phyloP scores from a whole-genome alignment of 2,888 invertebrate genomes.

The Drosophila ezoana region DNA sequence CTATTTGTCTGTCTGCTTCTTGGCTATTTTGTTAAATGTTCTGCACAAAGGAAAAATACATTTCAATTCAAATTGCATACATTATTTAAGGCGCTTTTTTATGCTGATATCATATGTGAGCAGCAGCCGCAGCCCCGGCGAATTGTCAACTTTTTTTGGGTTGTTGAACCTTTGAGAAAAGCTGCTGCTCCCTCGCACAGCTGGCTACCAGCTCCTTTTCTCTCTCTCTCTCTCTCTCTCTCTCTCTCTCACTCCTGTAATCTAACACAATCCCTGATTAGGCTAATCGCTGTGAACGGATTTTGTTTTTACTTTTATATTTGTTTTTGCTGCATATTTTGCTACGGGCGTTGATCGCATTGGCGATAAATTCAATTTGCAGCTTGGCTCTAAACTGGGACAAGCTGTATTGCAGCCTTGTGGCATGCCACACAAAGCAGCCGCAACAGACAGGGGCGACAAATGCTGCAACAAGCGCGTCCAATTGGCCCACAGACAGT shows the following conservation, averaged over 20 bases:
- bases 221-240: neutral
- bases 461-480: slow-evolving; percentile 54
- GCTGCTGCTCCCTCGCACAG: neutral
- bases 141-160: slow-evolving; percentile 42
- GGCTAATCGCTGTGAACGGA: slow-evolving; percentile 31
- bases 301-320: slow-evolving; percentile 29
- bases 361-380: slow-evolving; percentile 52
- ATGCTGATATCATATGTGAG: slow-evolving; percentile 25
- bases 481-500: slow-evolving; percentile 36
- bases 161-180: slow-evolving; percentile 56
- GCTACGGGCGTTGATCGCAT: slow-evolving; percentile 21
- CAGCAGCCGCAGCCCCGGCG: slow-evolving; percentile 1
- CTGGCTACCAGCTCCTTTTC: neutral
- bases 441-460: slow-evolving; percentile 39
- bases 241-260: neutral
- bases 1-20: slow-evolving; percentile 12
- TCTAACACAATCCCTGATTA: slow-evolving; percentile 50
- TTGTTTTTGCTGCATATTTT: slow-evolving; percentile 13
- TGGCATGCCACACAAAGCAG: slow-evolving; percentile 16
- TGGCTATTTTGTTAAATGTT: slow-evolving; percentile 31
- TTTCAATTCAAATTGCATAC: slow-evolving; percentile 61
- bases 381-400: slow-evolving; percentile 25
- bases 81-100: slow-evolving; percentile 21
- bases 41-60: slow-evolving; percentile 23
- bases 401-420: slow-evolving; percentile 8